Conservation (phyloP, 2,888 invertebrate genomes). For the Linyphia triangularis region DNA sequence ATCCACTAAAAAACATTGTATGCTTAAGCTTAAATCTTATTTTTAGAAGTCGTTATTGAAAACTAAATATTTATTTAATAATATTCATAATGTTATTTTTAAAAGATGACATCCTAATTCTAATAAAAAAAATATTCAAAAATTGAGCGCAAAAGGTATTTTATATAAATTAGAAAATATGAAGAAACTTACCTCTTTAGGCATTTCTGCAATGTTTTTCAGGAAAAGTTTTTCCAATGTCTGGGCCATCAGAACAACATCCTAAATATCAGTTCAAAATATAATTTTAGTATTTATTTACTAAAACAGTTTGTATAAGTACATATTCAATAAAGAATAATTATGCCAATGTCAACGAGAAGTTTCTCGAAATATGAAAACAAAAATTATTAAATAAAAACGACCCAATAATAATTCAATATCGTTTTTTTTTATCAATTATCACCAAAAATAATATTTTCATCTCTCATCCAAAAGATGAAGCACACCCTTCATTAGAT, state of each 20-base stretch:
- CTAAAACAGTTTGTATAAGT: neutral
- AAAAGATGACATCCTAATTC: neutral
- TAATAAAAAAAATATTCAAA: too few species aligned
- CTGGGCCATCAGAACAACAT: slow-evolving; percentile 98
- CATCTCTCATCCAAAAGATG: too few species aligned
- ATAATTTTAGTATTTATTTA: neutral
- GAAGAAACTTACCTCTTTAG: slow-evolving; percentile 85
- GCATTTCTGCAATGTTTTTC: slow-evolving; percentile 95
- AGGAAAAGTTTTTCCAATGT: slow-evolving; percentile 94
- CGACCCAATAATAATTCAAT: too few species aligned
- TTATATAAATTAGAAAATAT: neutral
- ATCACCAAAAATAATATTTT: too few species aligned
- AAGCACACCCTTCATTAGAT: too few species aligned
- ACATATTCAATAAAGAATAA: neutral
- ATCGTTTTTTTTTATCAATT: too few species aligned
- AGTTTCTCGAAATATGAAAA: too few species aligned
- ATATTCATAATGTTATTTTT: neutral
- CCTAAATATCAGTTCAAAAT: slow-evolving; percentile 79
- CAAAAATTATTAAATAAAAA: too few species aligned
- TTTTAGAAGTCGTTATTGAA: neutral
- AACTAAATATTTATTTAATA: neutral
- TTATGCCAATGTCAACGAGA: too few species aligned
- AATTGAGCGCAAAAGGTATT: too few species aligned
- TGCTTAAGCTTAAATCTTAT: neutral
- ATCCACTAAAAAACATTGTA: neutral